Conservation (phyloP, 2,888 invertebrate species). For the Drosophila atripex region DNA sequence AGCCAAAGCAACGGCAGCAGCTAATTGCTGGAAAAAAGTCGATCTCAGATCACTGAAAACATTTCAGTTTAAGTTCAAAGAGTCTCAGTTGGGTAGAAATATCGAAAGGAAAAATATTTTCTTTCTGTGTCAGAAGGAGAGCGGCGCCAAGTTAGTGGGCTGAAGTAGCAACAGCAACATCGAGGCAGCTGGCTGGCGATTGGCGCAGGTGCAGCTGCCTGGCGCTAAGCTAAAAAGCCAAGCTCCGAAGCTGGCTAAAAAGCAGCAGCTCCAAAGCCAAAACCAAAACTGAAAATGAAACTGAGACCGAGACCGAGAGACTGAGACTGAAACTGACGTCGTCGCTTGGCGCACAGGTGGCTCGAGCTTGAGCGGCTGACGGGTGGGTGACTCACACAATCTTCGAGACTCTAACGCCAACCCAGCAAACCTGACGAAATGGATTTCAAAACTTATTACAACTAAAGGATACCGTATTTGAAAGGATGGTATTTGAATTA, state of each 20-base stretch:
- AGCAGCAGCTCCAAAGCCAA: conserved; percentile 10
- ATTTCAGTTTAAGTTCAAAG: not conserved
- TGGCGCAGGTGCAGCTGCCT: conserved; percentile 77
- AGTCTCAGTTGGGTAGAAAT: not conserved
- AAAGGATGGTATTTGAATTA: not conserved
- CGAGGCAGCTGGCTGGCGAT: conserved; percentile 64
- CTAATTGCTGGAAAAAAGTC: conserved; percentile 57
- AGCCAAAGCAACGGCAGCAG: conserved; percentile 40
- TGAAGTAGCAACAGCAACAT: conserved; percentile 47
- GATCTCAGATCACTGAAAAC: conserved; percentile 14
- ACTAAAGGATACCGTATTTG: conserved; percentile 8
- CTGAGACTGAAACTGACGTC: conserved; percentile 37
- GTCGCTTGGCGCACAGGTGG: conserved; percentile 46
- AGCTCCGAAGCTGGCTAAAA: conserved; percentile 21
- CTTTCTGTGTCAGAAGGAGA: conserved; percentile 57
- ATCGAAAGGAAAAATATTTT: not conserved
- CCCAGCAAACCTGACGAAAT: conserved; percentile 27
- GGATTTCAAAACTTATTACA: not conserved
- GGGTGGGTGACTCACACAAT: conserved; percentile 41
- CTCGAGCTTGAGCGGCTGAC: conserved; percentile 38
- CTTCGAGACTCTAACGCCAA: conserved; percentile 30
- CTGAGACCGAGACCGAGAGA: conserved; percentile 13
- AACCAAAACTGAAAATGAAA: conserved; percentile 7
- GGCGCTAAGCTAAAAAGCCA: conserved; percentile 63
- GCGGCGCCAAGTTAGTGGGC: conserved; percentile 51